Base-by-base conservation (phyloP, 2,888 invertebrate species). In the Stenoptilia bipunctidactyla region DNA sequence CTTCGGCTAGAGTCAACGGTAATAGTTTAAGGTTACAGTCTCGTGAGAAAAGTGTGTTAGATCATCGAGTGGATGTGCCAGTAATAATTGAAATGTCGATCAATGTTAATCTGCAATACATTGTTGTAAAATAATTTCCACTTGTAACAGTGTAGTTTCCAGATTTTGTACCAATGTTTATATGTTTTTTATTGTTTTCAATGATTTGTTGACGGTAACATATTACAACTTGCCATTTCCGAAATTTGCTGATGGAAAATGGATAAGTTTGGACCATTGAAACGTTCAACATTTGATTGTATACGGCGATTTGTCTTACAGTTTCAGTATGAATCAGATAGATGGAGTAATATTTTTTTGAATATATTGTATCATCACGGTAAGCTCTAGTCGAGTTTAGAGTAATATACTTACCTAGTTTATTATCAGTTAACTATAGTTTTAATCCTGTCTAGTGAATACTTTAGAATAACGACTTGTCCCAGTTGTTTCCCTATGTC, bases 1-100 rank as follows among this genome's bases (percentile, higher is more conserved):
- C 47, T 44, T 55, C 48, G 53, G 55, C 55, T 56, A 50, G 53
- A 48, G 47, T 46, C 52, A 44, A 48, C 45, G 53, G 54, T 61
- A 56, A 62, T 73, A 73, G 72, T 68, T 66, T 80, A 80, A 80
- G 80, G 68, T 76, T 79, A 79, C 74, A 76, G 75, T 80, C 68
- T 68, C 73, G 64, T 70, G 66, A 65, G 53, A 62, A 74, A 73
- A 30, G 30, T 30, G 77, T 80, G 75, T 63, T 66, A 70, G 75
- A 76, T 79, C 74, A 69, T 66, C 70, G 56, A 55, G 20, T 20
- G 3, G 20, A 20, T 54, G 53, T 54, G 51, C 48, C 52, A 52
- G 51, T 50, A 20, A 20, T 55, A 50, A 47, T 52, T 48, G 47
- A 53, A 46, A 35, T 36, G 20, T 41, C 37, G 39, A 34, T 15